Base-by-base conservation (phyloP, 2,888 invertebrate species). In the Orthonychiurus folsomi region DNA sequence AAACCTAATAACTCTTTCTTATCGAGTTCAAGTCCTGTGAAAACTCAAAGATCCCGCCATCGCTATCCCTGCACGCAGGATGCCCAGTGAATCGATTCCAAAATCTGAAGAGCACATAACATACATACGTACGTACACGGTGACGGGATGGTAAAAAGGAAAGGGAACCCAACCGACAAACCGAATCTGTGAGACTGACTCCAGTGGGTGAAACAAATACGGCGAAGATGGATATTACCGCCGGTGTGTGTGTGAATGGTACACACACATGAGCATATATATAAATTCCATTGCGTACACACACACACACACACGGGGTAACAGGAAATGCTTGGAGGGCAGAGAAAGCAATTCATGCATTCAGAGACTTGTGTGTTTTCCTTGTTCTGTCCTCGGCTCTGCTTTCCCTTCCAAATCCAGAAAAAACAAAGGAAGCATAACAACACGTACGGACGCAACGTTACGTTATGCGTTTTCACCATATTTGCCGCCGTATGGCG, bases 1-100 rank as follows among this genome's bases (percentile, higher is more conserved):
- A 56, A 56, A 56, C 15, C 56, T 55, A 56, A 56, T 56, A 56
- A 56, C 56, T 56, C 28, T 56, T 28, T 56, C 23, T 28, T 56
- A 18, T 5, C 37, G 9, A 9, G 37, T 5, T 5, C 37, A 37
- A 37, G 37, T 5, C 37, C 5, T 9, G 37, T 15, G 9, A 37
- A 37, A 15, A 15, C n/a, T n/a, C n/a, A n/a, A n/a, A n/a, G n/a
- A n/a, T n/a, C n/a, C n/a, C n/a, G n/a, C n/a, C n/a, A n/a, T n/a
- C n/a, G n/a, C n/a, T n/a, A n/a, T n/a, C n/a, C n/a, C n/a, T n/a
- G n/a, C n/a, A n/a, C n/a, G n/a, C n/a, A n/a, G n/a, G n/a, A n/a
- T n/a, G n/a, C n/a, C n/a, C 5, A 37, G 37, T 37, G 37, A 37
- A 37, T 37, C 37, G 37, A 37, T 37, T 37, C 9, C 37, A 37